These are phyloP conservation scores for Paraescarpia echinospica DNA, from an alignment of 1,140 invertebrate genomes.

Conservation along the genomic window DNA sequence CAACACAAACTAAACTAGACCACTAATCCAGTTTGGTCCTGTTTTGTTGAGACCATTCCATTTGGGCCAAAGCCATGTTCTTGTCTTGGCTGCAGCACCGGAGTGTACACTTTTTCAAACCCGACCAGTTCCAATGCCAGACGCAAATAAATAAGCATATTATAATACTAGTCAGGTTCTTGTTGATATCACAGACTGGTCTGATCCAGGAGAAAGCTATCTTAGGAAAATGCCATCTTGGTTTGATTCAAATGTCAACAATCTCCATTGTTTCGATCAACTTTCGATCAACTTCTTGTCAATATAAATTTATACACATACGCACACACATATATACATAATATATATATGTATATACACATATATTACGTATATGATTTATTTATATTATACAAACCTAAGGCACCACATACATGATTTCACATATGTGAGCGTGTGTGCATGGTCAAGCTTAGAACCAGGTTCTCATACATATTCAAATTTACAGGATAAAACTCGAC, in stretches of 20 bases:
- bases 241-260: too few relatives aligned
- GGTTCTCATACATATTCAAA: background rate
- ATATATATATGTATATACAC: too few relatives aligned
- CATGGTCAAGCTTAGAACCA: background rate
- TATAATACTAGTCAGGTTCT: background rate
- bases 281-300: background rate
- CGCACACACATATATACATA: background rate
- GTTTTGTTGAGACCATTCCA: background rate
- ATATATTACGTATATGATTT: too few relatives aligned
- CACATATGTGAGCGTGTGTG: background rate
- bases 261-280: background rate
- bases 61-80: background rate
- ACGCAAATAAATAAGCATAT: background rate
- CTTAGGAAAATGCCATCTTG: too few relatives aligned
- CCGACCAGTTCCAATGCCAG: too few relatives aligned
- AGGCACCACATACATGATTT: too few relatives aligned
- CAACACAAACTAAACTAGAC: background rate
- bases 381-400: too few relatives aligned
- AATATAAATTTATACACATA: background rate
- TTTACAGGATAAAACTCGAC: background rate
- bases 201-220: background rate
- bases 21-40: background rate
- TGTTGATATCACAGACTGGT: background rate
- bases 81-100: background rate
- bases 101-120: background rate